phyloP scores from a whole-genome alignment of 2,113 vertebrate species.

The Ginglymostoma cirratum region DNA sequence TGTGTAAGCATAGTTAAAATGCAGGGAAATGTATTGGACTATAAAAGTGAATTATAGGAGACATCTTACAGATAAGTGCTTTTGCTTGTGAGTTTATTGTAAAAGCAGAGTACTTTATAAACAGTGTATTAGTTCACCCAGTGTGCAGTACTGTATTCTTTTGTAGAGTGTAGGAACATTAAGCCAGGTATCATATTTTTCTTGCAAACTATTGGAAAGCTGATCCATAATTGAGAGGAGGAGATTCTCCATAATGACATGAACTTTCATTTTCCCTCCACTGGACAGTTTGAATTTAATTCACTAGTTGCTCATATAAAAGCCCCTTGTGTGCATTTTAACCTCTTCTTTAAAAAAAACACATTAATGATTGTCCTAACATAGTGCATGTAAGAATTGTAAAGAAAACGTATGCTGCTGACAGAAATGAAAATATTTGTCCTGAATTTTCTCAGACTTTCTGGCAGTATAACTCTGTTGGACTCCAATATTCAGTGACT shows the following conservation, averaged over 20 bases:
- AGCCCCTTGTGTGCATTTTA: neutral
- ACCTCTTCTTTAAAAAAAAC: neutral
- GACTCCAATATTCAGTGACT: neutral
- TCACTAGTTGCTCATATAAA: neutral
- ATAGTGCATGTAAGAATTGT: neutral
- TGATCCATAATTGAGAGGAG: neutral
- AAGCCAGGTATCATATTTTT: neutral
- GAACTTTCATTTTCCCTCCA: neutral
- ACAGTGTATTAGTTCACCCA: neutral
- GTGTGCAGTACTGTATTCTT: neutral
- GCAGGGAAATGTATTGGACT: neutral
- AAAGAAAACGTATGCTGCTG: neutral
- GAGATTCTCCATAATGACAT: neutral
- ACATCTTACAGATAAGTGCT: neutral
- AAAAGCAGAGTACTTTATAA: neutral
- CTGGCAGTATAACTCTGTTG: neutral
- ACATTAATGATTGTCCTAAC: neutral
- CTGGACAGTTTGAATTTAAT: neutral
- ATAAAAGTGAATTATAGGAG: neutral
- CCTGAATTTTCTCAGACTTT: neutral
- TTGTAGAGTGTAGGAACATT: neutral
- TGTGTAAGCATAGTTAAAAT: neutral
- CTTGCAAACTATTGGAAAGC: neutral
- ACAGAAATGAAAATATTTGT: neutral
- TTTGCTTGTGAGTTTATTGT: neutral